Conservation (phyloP, 2,113 vertebrate species). For the Eurypyga helias region DNA sequence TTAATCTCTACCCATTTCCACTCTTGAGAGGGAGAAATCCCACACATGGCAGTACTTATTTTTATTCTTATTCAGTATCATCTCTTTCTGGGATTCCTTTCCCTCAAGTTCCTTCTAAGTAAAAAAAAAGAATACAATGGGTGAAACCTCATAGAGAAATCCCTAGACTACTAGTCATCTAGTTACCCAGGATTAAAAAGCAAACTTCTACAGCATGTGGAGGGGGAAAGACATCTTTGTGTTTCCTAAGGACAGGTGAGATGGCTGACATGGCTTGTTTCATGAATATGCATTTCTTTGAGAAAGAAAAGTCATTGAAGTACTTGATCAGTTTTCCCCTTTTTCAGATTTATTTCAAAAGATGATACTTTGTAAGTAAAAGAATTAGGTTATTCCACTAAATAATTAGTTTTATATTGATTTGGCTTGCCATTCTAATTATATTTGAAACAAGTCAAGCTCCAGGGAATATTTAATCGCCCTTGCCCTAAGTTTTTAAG, state of each 20-base stretch:
- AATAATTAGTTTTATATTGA: constrained; percentile 1
- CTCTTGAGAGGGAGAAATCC: neutral
- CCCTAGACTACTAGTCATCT: neutral
- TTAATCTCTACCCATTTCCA: constrained; percentile 3
- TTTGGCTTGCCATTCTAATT: neutral
- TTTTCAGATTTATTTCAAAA: neutral
- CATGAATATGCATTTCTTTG: neutral
- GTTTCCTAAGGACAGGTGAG: neutral
- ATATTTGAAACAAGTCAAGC: neutral
- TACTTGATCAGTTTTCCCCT: neutral
- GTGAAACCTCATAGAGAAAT: neutral
- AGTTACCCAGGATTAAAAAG: neutral
- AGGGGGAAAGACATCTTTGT: neutral
- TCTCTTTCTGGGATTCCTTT: neutral
- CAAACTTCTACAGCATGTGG: neutral
- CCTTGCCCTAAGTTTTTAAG: neutral
- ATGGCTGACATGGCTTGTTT: neutral
- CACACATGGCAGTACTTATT: neutral
- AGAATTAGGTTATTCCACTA: neutral
- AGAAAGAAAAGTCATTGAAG: neutral
- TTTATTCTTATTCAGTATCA: neutral
- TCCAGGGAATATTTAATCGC: neutral
- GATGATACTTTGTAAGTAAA: neutral
- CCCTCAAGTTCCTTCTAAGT: neutral
- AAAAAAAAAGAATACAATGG: neutral